Evolutionary conservation across 2,797 vertebrate species (phyloP).

Genomic region (Sebastolobus altivelis): DNA sequence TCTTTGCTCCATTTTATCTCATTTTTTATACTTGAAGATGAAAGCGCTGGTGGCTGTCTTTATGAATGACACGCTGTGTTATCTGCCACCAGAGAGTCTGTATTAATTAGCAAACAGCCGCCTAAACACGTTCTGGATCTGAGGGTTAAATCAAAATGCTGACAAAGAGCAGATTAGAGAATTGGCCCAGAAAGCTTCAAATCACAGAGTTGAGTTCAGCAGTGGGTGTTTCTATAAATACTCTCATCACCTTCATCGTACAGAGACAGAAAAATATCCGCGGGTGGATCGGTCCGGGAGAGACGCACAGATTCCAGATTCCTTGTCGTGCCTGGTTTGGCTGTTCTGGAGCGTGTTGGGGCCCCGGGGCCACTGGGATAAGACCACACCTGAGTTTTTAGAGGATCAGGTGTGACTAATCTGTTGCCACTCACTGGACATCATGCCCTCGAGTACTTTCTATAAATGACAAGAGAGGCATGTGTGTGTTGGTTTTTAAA

Average conservation of each 20-base stretch:
- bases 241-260: slow-evolving; percentile 17
- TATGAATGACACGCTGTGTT: slow-evolving; percentile 63
- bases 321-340: slow-evolving; percentile 24
- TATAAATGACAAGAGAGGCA: slow-evolving; percentile 22
- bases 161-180: slow-evolving; percentile 69
- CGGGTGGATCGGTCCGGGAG: slow-evolving; percentile 6
- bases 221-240: slow-evolving; percentile 61
- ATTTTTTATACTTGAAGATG: slow-evolving; percentile 58
- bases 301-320: slow-evolving; percentile 16
- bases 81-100: slow-evolving; percentile 56
- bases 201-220: slow-evolving; percentile 43
- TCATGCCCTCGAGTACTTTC: slow-evolving; percentile 38
- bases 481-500: not conserved
- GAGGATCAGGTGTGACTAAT: slow-evolving; percentile 71
- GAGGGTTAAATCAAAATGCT: slow-evolving; percentile 70
- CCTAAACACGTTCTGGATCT: slow-evolving; percentile 65
- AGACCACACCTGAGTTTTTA: slow-evolving; percentile 63
- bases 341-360: slow-evolving; percentile 38
- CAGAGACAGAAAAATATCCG: slow-evolving; percentile 33
- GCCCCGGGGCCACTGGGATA: slow-evolving; percentile 49
- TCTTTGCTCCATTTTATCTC: slow-evolving; percentile 48
- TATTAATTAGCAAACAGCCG: slow-evolving; percentile 72
- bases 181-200: slow-evolving; percentile 55
- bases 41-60: slow-evolving; percentile 63
- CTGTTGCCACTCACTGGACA: slow-evolving; percentile 47